Evolutionary conservation across 2,113 vertebrate genomes (phyloP).

Genomic region (Myiozetetes cayanensis): DNA sequence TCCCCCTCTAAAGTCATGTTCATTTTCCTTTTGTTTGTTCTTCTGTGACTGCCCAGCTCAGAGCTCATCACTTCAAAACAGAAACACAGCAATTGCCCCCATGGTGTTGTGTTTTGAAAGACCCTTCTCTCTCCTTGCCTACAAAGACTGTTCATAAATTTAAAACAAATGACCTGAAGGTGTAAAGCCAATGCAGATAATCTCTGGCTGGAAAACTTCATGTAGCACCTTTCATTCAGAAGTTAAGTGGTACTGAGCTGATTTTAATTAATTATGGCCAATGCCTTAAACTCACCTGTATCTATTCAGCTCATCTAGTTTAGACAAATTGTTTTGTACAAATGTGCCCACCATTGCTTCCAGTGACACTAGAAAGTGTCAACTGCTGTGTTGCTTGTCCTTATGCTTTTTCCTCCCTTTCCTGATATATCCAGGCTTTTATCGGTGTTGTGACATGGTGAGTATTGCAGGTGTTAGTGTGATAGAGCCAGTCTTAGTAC

Average conservation of each 20-base stretch:
- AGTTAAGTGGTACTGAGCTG: not conserved
- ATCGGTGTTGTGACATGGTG: not conserved
- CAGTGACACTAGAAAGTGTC: not conserved
- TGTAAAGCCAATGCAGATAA: not conserved
- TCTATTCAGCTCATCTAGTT: not conserved
- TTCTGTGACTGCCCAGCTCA: not conserved
- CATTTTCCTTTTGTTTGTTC: not conserved
- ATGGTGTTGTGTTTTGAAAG: not conserved
- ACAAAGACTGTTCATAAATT: not conserved
- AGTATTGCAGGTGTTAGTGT: not conserved
- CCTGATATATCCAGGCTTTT: not conserved
- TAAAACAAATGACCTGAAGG: not conserved
- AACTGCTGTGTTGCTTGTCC: not conserved
- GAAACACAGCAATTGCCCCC: rapidly evolving
- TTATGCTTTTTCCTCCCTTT: not conserved
- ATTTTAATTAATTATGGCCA: not conserved
- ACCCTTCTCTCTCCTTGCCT: not conserved
- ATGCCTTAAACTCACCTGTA: not conserved
- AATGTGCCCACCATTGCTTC: not conserved
- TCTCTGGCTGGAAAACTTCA: not conserved
- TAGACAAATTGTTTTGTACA: not conserved
- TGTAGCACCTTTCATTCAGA: not conserved
- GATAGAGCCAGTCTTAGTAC: not conserved
- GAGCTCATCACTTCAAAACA: not conserved
- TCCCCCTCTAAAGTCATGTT: not conserved